Percentiles rank a stretch among this genome's conserved stretches.
Evolutionary conservation across 2,113 vertebrate genomes (phyloP).

Genomic region (Laticauda colubrina): DNA sequence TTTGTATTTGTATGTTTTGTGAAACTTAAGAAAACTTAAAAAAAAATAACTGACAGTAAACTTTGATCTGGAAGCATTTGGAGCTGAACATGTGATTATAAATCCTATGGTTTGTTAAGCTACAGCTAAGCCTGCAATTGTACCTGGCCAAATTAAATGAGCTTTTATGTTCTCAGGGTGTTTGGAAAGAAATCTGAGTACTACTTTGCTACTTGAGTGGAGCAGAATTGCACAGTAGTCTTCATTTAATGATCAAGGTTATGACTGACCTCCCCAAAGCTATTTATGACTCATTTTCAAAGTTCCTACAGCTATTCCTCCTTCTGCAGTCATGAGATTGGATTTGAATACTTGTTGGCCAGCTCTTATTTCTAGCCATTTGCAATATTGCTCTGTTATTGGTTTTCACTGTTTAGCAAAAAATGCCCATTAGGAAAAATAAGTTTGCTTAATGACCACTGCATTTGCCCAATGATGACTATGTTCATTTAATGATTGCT

Average conservation of each 20-base stretch:
- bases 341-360: not conserved
- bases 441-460: not conserved
- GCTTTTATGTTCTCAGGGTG: not conserved
- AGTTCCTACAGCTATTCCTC: not conserved
- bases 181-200: not conserved
- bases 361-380: not conserved
- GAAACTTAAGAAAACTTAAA: no score
- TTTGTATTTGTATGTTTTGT: no score
- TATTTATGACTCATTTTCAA: not conserved
- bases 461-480: not conserved
- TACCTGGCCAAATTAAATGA: not conserved
- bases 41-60: no score
- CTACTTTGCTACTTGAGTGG: not conserved
- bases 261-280: not conserved
- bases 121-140: not conserved
- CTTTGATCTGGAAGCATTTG: not conserved
- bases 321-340: not conserved
- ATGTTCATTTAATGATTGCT: not conserved
- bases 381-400: not conserved
- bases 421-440: not conserved
- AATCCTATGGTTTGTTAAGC: not conserved
- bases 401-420: not conserved
- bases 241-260: not conserved
- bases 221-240: not conserved
- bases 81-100: not conserved